These are phyloP conservation scores for Carcinoscorpius rotundicauda DNA, from an alignment of 1,140 invertebrate species.

Conservation along the genomic window DNA sequence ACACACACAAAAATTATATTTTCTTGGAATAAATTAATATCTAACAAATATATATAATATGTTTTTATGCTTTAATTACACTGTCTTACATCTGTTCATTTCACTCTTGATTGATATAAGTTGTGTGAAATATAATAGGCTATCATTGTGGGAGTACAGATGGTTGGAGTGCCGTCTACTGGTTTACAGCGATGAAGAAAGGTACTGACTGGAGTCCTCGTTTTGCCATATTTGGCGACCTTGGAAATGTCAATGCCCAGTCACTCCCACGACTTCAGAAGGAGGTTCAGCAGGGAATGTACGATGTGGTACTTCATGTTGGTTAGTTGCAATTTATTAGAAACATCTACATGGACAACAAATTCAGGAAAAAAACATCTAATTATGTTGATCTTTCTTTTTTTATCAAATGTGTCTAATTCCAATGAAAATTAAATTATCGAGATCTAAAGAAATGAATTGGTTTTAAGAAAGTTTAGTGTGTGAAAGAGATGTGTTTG, in stretches of 20 bases:
- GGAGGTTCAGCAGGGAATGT: slow-evolving; percentile 33
- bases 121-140: slow-evolving; percentile 15
- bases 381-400: too few species aligned
- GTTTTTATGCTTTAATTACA: too few species aligned
- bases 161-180: slow-evolving; percentile 34
- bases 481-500: too few species aligned
- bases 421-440: too few species aligned
- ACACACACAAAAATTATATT: too few species aligned
- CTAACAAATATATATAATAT: slow-evolving; percentile 2
- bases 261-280: slow-evolving; percentile 36
- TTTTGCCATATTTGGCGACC: slow-evolving; percentile 41
- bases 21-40: not conserved
- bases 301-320: slow-evolving; percentile 43
- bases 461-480: too few species aligned
- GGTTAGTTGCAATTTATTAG: slow-evolving; percentile 24
- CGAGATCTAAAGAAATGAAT: too few species aligned
- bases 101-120: too few species aligned
- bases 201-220: slow-evolving; percentile 34
- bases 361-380: too few species aligned
- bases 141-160: slow-evolving; percentile 34
- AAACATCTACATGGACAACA: too few species aligned
- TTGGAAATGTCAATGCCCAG: slow-evolving; percentile 40
- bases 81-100: too few species aligned
- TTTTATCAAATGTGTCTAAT: too few species aligned
- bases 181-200: slow-evolving; percentile 30